Conservation (phyloP, 2,888 invertebrate genomes). For the Hirtodrosophila alboralis region DNA sequence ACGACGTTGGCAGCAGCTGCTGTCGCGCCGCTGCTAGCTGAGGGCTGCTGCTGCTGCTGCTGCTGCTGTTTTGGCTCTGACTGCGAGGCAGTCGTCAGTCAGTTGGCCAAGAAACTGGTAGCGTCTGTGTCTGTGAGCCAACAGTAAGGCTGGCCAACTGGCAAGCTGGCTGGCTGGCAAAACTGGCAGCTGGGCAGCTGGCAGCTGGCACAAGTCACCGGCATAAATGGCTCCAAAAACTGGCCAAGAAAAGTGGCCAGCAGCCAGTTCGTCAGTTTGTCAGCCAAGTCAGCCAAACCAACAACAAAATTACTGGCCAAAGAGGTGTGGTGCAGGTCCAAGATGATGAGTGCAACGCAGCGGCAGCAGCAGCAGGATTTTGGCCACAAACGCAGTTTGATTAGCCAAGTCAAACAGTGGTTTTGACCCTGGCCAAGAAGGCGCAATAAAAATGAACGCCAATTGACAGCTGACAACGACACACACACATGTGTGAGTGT, state of each 20-base stretch:
- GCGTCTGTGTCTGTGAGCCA: slow-evolving; percentile 79
- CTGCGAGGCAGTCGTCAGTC: slow-evolving; percentile 82
- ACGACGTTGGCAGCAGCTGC: slow-evolving; percentile 43
- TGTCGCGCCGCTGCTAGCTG: slow-evolving; percentile 68
- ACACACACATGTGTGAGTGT: slow-evolving; percentile 24
- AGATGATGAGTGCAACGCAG: slow-evolving; percentile 43
- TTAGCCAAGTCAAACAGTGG: slow-evolving; percentile 82
- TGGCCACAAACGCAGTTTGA: slow-evolving; percentile 71
- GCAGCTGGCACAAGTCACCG: slow-evolving; percentile 63
- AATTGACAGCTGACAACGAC: slow-evolving; percentile 61
- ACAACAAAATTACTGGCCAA: slow-evolving; percentile 65
- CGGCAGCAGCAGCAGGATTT: slow-evolving; percentile 28
- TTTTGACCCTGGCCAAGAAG: slow-evolving; percentile 73
- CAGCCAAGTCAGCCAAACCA: slow-evolving; percentile 70
- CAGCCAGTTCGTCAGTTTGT: slow-evolving; percentile 63
- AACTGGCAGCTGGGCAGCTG: slow-evolving; percentile 64
- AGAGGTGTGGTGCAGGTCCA: slow-evolving; percentile 68
- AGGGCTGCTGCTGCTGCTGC: slow-evolving; percentile 74
- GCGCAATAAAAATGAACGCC: slow-evolving; percentile 46
- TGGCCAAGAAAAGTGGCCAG: slow-evolving; percentile 79
- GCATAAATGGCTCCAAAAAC: too few relatives aligned
- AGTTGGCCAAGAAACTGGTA: slow-evolving; percentile 83
- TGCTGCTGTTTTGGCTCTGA: too few relatives aligned
- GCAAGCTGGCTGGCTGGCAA: slow-evolving; percentile 65
- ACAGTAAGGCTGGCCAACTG: slow-evolving; percentile 64